Percentiles rank a stretch among this genome's conserved stretches.
Evolutionary conservation across 2,797 vertebrate genomes (phyloP).

Genomic region (Limnodromus scolopaceus): DNA sequence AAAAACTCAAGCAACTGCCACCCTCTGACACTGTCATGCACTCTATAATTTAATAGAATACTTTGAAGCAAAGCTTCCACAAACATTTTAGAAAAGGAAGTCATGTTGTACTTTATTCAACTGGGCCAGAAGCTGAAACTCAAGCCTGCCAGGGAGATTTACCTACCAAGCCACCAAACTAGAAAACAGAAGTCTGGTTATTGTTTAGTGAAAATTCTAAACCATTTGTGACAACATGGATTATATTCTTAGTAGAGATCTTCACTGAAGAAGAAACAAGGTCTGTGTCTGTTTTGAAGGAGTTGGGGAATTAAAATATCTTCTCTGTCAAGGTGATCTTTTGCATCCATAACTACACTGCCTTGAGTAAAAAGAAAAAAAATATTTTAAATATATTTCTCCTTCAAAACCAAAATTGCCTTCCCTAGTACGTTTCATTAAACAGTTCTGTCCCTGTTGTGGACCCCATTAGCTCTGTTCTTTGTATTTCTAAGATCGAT

Average conservation of each 20-base stretch:
- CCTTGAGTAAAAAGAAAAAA: not conserved
- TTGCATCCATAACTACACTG: not conserved
- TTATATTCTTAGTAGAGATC: not conserved
- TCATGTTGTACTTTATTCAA: not conserved
- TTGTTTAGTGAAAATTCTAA: not conserved
- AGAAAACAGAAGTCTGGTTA: not conserved
- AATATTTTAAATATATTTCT: not conserved
- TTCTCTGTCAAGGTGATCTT: not conserved
- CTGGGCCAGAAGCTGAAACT: not conserved
- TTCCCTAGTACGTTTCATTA: not conserved
- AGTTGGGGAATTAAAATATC: not conserved
- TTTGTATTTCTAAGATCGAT: not conserved
- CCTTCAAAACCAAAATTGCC: not conserved
- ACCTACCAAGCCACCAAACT: not conserved
- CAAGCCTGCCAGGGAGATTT: not conserved
- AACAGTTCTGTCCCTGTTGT: not conserved
- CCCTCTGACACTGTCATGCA: rapidly evolving
- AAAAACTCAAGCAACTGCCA: not conserved
- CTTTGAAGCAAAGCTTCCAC: not conserved
- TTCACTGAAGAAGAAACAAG: not conserved
- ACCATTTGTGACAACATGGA: not conserved
- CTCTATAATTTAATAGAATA: not conserved
- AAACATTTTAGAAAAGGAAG: not conserved
- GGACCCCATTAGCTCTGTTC: not conserved
- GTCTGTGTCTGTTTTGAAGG: not conserved